Conservation (phyloP, 2,797 vertebrate species). For the Propithecus perrieri region DNA sequence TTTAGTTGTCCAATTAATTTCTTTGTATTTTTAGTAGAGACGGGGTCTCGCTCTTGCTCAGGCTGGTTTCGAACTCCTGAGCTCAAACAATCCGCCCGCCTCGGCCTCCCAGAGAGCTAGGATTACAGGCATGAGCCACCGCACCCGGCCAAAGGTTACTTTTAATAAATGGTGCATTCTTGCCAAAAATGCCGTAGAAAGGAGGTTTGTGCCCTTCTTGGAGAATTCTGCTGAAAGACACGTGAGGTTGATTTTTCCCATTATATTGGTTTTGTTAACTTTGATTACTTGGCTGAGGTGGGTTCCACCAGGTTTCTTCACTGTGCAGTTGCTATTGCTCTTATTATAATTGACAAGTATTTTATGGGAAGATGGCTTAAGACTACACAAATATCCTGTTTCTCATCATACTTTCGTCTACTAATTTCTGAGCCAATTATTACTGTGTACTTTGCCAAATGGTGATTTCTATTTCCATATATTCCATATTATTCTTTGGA, state of each 20-base stretch:
- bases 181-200: background rate
- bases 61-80: too few species aligned
- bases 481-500: background rate
- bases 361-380: background rate
- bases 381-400: background rate
- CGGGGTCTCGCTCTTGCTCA: too few species aligned
- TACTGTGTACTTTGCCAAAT: background rate
- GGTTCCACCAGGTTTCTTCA: background rate
- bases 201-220: background rate
- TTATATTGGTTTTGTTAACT: background rate
- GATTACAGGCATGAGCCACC: too few species aligned
- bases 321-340: background rate
- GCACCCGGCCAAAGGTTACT: background rate
- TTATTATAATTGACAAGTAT: background rate
- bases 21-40: too few species aligned
- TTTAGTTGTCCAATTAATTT: too few species aligned
- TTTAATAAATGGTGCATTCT: background rate
- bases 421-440: slow-evolving; percentile 35
- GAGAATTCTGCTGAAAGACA: background rate
- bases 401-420: background rate
- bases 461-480: slow-evolving; percentile 3
- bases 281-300: background rate
- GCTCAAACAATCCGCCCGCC: too few species aligned
- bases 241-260: background rate
- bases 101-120: too few species aligned